Percentiles rank a stretch among this genome's conserved stretches.
phyloP scores from a whole-genome alignment of 2,888 invertebrate genomes.

The Brassicogethes aeneus region DNA sequence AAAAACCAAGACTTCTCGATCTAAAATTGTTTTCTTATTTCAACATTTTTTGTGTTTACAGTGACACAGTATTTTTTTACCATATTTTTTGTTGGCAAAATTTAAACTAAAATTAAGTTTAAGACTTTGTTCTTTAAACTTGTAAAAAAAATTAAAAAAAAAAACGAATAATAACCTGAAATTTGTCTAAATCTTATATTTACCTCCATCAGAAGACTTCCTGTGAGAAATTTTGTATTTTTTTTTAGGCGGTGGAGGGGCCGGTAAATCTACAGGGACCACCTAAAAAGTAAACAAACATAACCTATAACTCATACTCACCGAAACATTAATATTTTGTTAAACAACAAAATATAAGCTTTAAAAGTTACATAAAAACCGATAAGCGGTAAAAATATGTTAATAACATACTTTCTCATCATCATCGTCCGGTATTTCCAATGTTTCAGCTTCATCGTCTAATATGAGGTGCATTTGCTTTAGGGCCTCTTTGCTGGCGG shows the following conservation, averaged over 20 bases:
- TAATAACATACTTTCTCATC: conserved; percentile 9
- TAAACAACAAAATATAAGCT: no score
- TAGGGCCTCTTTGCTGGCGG: conserved; percentile 37
- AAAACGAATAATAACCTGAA: no score
- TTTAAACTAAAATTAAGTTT: no score
- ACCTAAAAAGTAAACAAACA: conserved; percentile 19
- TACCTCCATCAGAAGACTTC: conserved; percentile 36
- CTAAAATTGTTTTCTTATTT: conserved; percentile 25
- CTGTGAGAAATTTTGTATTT: conserved; percentile 34
- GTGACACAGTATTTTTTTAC: no score
- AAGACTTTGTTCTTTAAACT: no score
- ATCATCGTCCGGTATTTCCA: conserved; percentile 41
- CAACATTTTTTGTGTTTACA: no score
- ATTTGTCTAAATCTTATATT: no score
- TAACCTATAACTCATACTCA: not conserved
- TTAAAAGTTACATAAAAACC: no score
- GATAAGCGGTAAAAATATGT: not conserved
- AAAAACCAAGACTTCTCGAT: conserved; percentile 35
- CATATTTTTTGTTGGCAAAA: no score
- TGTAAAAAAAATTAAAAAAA: no score
- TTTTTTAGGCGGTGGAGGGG: conserved; percentile 34
- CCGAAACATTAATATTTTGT: no score
- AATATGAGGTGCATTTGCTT: conserved; percentile 36
- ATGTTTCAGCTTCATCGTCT: conserved; percentile 37
- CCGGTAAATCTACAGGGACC: conserved; percentile 24